Evolutionary conservation across 2,113 vertebrate species (phyloP).

Genomic region (Thermophis baileyi): DNA sequence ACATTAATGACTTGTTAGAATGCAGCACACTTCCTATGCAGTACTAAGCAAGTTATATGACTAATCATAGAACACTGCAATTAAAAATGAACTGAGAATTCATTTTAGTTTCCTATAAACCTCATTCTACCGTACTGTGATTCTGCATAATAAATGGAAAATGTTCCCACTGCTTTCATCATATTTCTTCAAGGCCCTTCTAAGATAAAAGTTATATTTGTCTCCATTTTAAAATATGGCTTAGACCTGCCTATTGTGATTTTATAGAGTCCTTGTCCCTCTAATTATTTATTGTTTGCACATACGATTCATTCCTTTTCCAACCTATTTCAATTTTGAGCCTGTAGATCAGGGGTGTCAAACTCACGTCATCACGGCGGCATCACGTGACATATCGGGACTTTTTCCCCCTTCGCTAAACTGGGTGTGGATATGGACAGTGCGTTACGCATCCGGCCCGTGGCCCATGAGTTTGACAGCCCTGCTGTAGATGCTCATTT

Average conservation of each 20-base stretch:
- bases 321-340: not conserved
- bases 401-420: no score
- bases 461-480: no score
- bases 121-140: not conserved
- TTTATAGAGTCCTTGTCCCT: not conserved
- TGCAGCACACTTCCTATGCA: not conserved
- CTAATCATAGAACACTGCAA: not conserved
- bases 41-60: not conserved
- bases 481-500: not conserved
- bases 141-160: not conserved
- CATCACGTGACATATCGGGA: no score
- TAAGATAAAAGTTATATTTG: not conserved
- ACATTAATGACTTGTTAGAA: not conserved
- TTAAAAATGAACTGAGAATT: not conserved
- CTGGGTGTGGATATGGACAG: no score
- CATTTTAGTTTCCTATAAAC: not conserved
- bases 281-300: not conserved
- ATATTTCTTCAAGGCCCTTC: not conserved
- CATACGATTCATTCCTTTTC: not conserved
- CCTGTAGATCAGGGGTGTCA: not conserved
- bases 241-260: not conserved
- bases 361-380: no score
- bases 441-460: no score
- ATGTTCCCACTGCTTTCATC: not conserved
- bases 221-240: not conserved